phyloP scores from a whole-genome alignment of 1,140 invertebrate species.

The Aplysia californica region DNA sequence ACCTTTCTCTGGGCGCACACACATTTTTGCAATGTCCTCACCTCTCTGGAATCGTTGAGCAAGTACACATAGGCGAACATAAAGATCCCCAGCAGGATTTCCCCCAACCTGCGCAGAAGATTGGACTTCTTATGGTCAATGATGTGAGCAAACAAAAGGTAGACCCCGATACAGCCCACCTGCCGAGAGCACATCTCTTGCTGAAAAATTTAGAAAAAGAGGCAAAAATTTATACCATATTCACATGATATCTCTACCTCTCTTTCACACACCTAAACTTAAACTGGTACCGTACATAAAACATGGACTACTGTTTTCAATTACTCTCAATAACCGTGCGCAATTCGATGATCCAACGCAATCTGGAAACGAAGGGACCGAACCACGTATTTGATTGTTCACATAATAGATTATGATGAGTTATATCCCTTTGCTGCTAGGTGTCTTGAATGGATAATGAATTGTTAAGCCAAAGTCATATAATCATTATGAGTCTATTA shows the following conservation, averaged over 20 bases:
- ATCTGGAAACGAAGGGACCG: no score
- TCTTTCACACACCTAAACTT: not conserved
- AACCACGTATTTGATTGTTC: no score
- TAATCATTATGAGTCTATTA: no score
- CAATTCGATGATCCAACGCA: no score
- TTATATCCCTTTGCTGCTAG: no score
- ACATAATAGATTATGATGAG: no score
- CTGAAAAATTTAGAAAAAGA: slow-evolving; percentile 20
- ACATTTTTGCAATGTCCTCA: not conserved
- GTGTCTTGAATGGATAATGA: no score
- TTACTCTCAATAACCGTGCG: not conserved
- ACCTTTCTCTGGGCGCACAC: no score
- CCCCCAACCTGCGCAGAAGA: slow-evolving; percentile 43
- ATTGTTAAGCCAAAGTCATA: no score
- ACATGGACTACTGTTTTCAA: not conserved
- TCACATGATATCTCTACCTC: not conserved
- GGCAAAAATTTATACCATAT: not conserved
- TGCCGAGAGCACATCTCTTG: slow-evolving; percentile 40
- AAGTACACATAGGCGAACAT: slow-evolving; percentile 41
- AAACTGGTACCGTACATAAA: not conserved
- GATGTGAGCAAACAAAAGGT: slow-evolving; percentile 45
- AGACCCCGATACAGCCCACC: slow-evolving; percentile 48
- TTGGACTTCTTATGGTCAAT: slow-evolving; percentile 30
- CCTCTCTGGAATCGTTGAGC: slow-evolving; percentile 39
- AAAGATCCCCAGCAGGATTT: slow-evolving; percentile 50